Percentiles rank a stretch among this genome's conserved stretches.
Evolutionary conservation across 2,888 invertebrate genomes (phyloP).

Genomic region (Agriopis aurantiaria): DNA sequence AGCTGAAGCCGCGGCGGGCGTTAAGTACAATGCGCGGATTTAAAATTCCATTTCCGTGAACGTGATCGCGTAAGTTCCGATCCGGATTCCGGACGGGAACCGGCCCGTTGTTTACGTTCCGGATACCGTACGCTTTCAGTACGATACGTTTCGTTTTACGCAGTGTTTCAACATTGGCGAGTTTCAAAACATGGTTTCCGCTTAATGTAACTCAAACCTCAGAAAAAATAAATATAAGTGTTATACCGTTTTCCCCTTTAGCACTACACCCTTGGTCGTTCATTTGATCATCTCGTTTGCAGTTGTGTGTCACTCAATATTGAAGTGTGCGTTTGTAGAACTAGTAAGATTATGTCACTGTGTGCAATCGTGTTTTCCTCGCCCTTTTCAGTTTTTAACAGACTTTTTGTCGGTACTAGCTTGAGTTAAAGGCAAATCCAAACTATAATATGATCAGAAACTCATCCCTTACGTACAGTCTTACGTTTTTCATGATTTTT

Average conservation of each 20-base stretch:
- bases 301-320: too few relatives aligned
- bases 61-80: constrained; percentile 76
- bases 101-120: constrained; percentile 50
- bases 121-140: constrained; percentile 42
- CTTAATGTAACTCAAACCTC: not conserved
- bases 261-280: too few relatives aligned
- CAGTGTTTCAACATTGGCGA: constrained; percentile 36
- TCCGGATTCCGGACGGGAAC: constrained; percentile 61
- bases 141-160: constrained; percentile 12
- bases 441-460: too few relatives aligned
- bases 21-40: constrained; percentile 74
- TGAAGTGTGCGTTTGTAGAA: too few relatives aligned
- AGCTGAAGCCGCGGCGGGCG: constrained; percentile 42
- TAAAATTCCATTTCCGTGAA: constrained; percentile 82
- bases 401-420: too few relatives aligned
- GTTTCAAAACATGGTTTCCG: not conserved
- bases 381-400: too few relatives aligned
- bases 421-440: too few relatives aligned
- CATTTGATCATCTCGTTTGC: too few relatives aligned
- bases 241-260: too few relatives aligned
- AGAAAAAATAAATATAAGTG: too few relatives aligned
- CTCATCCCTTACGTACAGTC: not conserved
- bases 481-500: not conserved
- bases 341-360: too few relatives aligned
- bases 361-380: too few relatives aligned